Conservation (phyloP, 2,888 invertebrate species). For the Oscheius sp. region DNA sequence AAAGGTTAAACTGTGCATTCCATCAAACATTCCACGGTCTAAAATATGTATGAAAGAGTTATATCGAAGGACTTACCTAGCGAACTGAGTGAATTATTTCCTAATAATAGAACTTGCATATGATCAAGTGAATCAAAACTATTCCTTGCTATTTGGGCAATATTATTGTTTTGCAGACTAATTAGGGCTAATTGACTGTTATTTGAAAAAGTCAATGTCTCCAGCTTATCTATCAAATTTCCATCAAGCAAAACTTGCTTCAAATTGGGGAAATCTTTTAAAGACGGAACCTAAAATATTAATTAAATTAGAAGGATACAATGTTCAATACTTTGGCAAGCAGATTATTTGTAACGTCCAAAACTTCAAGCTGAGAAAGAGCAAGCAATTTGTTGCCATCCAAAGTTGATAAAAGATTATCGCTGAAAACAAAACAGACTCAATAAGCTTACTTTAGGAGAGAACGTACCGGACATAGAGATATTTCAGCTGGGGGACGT, state of each 20-base stretch:
- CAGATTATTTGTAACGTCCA: slow-evolving; percentile 84
- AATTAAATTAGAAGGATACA: slow-evolving; percentile 11
- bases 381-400: slow-evolving; percentile 86
- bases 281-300: slow-evolving; percentile 76
- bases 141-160: slow-evolving; percentile 66
- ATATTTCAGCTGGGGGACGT: slow-evolving; percentile 80
- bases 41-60: slow-evolving; percentile 9
- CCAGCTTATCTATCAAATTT: slow-evolving; percentile 81
- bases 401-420: slow-evolving; percentile 85
- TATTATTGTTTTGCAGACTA: slow-evolving; percentile 78
- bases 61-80: slow-evolving; percentile 75
- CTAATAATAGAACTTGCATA: slow-evolving; percentile 83
- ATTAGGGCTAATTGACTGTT: slow-evolving; percentile 81
- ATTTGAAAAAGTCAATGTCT: slow-evolving; percentile 85
- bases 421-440: slow-evolving; percentile 58
- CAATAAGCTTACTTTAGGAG: not conserved
- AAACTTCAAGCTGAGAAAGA: slow-evolving; percentile 82
- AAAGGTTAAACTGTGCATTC: slow-evolving; percentile 80
- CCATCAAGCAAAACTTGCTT: slow-evolving; percentile 78
- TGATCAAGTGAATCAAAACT: slow-evolving; percentile 76
- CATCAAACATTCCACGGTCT: slow-evolving; percentile 74
- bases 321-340: slow-evolving; percentile 79
- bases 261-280: slow-evolving; percentile 83
- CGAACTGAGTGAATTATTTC: slow-evolving; percentile 84
- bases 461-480: slow-evolving; percentile 82